Base-by-base conservation (phyloP, 2,797 vertebrate species). In the Lepus oiostolus region DNA sequence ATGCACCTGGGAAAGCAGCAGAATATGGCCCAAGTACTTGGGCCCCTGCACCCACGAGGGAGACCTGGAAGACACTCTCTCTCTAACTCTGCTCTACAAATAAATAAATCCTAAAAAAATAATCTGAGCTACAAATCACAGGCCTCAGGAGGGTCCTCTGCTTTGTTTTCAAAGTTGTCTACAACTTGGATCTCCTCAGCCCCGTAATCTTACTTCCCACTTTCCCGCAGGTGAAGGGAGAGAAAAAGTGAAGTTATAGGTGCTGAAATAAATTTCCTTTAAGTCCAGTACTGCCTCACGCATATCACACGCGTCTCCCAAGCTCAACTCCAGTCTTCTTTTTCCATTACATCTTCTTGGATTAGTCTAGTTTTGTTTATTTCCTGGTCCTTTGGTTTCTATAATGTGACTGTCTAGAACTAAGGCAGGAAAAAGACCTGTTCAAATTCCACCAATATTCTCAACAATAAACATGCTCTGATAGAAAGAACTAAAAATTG, bases 401-500 rank as follows among this genome's bases (percentile, higher is more conserved):
- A 3, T 54, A 72, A 71, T 62, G 65, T 5, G 4, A 85, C 47
- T 42, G 50, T 75, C 87, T 72, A 88, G 26, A 93, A 81, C n/a
- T 67, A 38, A 77, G 30, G 32, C n/a, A 92, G 63, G 74, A 92
- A 82, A 90, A 94, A 89, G 58, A 68, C 5, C 2, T 3, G 12
- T 19, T 67, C 26, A 50, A 83, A 83, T n/a, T 38, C 22, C 26
- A 72, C 52, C 35, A 93, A 82, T 28, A 79, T 3, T 85, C 21
- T 85, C 21, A 85, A 82, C 42, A 85, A 54, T n/a, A 74, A 67
- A 90, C 65, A 28, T 21, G 13, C 74, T 93, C 88, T 62, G 67
- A 63, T 82, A 50, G 62, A 35, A 65, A 83, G 35, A 88, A 85
- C 58, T 58, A 13, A 58, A 58, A 17, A 14, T 14, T 58, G 12